Evolutionary conservation across 37 sponge, comb jelly and placozoan genomes (phyloP).

Genomic region (Mnemiopsis leidyi): DNA sequence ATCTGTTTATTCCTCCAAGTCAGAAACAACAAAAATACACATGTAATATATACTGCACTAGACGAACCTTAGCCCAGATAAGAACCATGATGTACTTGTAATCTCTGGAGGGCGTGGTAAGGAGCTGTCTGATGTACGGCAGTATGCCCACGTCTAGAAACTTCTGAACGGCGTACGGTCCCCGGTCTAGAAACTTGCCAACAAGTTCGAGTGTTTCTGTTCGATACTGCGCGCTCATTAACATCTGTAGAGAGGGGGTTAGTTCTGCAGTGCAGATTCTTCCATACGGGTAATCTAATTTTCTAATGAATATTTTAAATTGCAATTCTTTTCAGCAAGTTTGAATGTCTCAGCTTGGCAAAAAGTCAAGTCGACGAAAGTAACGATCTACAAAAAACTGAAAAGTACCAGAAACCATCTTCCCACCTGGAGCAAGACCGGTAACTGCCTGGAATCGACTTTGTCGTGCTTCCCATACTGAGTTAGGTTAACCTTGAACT

Average conservation of each 20-base stretch:
- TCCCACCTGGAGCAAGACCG: conserved; percentile 92
- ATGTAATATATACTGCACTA: no score
- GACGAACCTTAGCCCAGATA: conserved; percentile 94
- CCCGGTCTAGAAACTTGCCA: conserved; percentile 89
- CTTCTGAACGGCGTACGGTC: conserved; percentile 86
- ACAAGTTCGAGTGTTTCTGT: conserved; percentile 90
- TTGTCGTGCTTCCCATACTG: conserved; percentile 64
- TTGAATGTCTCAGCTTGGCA: no score
- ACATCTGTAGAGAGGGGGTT: conserved; percentile 69
- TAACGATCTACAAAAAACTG: no score
- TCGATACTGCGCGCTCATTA: conserved; percentile 90
- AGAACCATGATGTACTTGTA: conserved; percentile 89
- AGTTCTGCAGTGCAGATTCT: not conserved
- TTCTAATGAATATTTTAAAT: no score
- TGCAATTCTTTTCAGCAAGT: no score
- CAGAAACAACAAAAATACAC: no score
- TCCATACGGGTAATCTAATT: no score
- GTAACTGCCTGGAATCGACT: conserved; percentile 85
- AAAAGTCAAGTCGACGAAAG: no score
- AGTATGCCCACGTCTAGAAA: conserved; percentile 86
- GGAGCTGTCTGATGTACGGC: conserved; percentile 93
- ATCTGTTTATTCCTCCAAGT: no score
- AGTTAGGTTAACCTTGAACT: conserved; percentile 77
- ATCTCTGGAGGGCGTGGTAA: conserved; percentile 87
- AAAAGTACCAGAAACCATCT: no score